phyloP scores from a whole-genome alignment of 2,888 invertebrate species.

The Capitulum mitella region DNA sequence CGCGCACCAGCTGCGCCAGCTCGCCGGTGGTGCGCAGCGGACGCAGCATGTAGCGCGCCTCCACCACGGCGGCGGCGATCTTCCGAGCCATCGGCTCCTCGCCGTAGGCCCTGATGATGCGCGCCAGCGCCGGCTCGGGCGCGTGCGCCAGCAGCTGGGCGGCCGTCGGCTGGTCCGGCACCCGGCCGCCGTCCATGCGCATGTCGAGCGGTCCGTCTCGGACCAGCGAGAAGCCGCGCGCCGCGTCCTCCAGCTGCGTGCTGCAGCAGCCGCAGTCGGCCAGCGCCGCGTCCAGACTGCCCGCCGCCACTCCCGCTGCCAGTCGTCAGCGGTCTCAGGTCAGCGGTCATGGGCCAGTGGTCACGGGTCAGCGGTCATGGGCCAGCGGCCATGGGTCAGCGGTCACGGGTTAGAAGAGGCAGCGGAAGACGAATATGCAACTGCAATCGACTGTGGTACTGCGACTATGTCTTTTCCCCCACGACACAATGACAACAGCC shows the following conservation, averaged over 20 bases:
- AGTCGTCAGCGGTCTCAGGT: too few relatives aligned
- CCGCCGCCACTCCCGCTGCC: slow-evolving; percentile 28
- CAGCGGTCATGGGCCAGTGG: slow-evolving; percentile 53
- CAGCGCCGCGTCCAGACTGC: slow-evolving; percentile 73
- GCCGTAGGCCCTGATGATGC: slow-evolving; percentile 83
- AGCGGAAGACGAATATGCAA: too few relatives aligned
- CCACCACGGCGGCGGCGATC: slow-evolving; percentile 78
- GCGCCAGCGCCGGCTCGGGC: slow-evolving; percentile 66
- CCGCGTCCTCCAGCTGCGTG: slow-evolving; percentile 79
- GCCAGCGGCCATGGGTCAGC: slow-evolving; percentile 80
- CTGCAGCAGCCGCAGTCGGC: slow-evolving; percentile 94
- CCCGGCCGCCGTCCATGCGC: slow-evolving; percentile 78
- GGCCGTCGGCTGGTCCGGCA: slow-evolving; percentile 66
- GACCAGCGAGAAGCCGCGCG: slow-evolving; percentile 77
- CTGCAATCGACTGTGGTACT: too few relatives aligned
- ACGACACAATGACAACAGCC: too few relatives aligned
- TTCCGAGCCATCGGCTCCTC: slow-evolving; percentile 79
- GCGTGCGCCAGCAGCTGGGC: slow-evolving; percentile 75
- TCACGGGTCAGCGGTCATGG: too few relatives aligned
- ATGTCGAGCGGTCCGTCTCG: slow-evolving; percentile 86
- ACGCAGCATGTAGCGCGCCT: slow-evolving; percentile 66
- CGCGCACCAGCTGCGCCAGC: slow-evolving; percentile 64
- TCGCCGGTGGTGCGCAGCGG: slow-evolving; percentile 73
- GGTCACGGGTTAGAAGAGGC: too few relatives aligned
- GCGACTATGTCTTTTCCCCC: too few relatives aligned